Conservation (phyloP, 2,797 vertebrate genomes). For the Gymnopithys bicolor region DNA sequence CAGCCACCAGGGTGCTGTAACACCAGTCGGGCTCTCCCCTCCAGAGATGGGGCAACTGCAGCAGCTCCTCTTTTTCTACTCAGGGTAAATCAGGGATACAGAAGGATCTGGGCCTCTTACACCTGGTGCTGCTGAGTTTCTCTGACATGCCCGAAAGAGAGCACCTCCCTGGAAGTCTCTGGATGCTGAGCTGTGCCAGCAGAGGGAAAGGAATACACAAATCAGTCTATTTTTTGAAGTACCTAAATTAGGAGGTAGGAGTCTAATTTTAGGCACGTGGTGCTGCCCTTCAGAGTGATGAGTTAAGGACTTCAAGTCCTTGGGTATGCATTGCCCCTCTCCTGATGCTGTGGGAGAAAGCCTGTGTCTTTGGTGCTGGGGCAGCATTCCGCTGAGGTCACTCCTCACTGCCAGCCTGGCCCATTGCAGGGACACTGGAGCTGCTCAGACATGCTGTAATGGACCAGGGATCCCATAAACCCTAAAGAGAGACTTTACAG, state of each 20-base stretch:
- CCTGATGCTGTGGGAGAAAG: neutral
- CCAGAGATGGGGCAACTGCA: neutral
- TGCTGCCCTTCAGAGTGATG: neutral
- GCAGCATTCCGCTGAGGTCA: neutral
- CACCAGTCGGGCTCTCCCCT: neutral
- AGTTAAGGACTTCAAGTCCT: neutral
- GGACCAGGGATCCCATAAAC: neutral
- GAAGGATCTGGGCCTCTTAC: neutral
- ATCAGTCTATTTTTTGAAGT: neutral
- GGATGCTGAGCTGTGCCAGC: neutral
- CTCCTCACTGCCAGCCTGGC: neutral
- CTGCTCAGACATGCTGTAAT: neutral
- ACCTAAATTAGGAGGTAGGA: slow-evolving; percentile 20
- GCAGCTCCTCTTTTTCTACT: neutral
- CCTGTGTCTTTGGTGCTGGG: neutral
- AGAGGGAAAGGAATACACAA: neutral
- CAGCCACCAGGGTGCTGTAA: neutral
- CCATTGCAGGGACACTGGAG: neutral
- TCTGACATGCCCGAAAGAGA: neutral
- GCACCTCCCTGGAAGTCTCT: neutral
- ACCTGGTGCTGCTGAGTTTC: neutral
- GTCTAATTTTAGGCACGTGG: slow-evolving; percentile 13
- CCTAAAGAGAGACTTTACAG: neutral
- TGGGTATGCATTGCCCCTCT: neutral
- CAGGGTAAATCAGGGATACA: neutral